Conservation (phyloP, 2,113 vertebrate species). For the Stercorarius parasiticus region DNA sequence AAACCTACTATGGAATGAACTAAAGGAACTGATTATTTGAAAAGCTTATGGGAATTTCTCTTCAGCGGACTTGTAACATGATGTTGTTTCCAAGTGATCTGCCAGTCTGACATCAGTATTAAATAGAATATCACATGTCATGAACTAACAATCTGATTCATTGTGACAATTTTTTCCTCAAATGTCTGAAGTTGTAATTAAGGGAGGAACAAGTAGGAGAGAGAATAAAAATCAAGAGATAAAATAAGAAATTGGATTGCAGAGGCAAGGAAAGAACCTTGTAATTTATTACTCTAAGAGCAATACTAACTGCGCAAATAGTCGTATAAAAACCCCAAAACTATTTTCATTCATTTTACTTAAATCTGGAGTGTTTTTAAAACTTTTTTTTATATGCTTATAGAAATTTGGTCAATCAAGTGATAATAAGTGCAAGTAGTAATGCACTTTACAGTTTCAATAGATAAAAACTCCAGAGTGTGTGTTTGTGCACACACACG, state of each 20-base stretch:
- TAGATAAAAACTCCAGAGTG: neutral
- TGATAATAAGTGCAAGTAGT: neutral
- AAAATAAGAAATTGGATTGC: constrained; percentile 29
- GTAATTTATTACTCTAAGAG: neutral
- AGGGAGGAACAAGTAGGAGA: constrained; percentile 15
- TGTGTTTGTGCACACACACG: rapidly evolving
- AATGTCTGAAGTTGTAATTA: constrained; percentile 33
- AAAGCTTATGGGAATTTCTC: neutral
- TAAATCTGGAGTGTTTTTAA: neutral
- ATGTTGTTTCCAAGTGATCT: neutral
- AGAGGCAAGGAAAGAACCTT: neutral
- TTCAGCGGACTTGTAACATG: neutral
- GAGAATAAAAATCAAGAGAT: constrained; percentile 29
- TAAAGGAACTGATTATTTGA: neutral
- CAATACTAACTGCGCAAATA: neutral
- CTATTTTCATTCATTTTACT: neutral
- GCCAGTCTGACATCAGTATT: neutral
- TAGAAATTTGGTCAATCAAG: neutral
- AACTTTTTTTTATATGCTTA: neutral
- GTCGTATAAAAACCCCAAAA: neutral
- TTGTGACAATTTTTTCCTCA: neutral
- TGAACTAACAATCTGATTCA: constrained; percentile 28
- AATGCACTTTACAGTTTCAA: neutral
- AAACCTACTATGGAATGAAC: neutral
- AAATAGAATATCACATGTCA: neutral